These are phyloP conservation scores for Epinephelus moara DNA, from an alignment of 2,113 vertebrate species.

Conservation along the genomic window DNA sequence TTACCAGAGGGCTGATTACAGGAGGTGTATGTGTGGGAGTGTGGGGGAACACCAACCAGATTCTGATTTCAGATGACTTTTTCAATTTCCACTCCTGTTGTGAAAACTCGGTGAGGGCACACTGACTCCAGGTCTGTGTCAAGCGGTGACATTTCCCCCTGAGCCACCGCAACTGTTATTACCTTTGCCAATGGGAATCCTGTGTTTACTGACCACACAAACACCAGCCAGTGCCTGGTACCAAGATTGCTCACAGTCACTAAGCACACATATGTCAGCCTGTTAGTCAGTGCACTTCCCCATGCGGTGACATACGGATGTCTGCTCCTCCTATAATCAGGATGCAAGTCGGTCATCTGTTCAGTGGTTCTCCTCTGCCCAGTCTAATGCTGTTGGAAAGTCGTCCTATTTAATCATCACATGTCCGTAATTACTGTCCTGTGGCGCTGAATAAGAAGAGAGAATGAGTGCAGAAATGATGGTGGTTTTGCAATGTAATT, in stretches of 20 bases:
- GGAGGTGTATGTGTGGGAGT: slow-evolving; percentile 7
- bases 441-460: slow-evolving; percentile 28
- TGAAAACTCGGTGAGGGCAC: neutral
- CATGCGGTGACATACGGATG: slow-evolving; percentile 58
- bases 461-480: slow-evolving; percentile 32
- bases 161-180: slow-evolving; percentile 23
- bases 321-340: slow-evolving; percentile 70
- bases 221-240: slow-evolving; percentile 64
- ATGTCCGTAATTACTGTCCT: slow-evolving; percentile 37
- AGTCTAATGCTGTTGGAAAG: slow-evolving; percentile 38
- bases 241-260: slow-evolving; percentile 52
- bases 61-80: slow-evolving; percentile 46
- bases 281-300: slow-evolving; percentile 64
- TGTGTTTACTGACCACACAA: slow-evolving; percentile 77
- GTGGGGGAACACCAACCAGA: slow-evolving; percentile 33
- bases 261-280: slow-evolving; percentile 64
- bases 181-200: slow-evolving; percentile 59
- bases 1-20: slow-evolving; percentile 39
- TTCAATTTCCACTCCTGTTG: slow-evolving; percentile 29
- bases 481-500: slow-evolving; percentile 49
- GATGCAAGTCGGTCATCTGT: slow-evolving; percentile 66
- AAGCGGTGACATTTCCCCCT: neutral
- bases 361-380: slow-evolving; percentile 42
- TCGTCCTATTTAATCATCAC: slow-evolving; percentile 32
- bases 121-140: slow-evolving; percentile 21